Percentiles rank a stretch among this genome's conserved stretches.
These are phyloP conservation scores for Stenoptilia bipunctidactyla DNA, from an alignment of 2,888 invertebrate species.

Conservation along the genomic window DNA sequence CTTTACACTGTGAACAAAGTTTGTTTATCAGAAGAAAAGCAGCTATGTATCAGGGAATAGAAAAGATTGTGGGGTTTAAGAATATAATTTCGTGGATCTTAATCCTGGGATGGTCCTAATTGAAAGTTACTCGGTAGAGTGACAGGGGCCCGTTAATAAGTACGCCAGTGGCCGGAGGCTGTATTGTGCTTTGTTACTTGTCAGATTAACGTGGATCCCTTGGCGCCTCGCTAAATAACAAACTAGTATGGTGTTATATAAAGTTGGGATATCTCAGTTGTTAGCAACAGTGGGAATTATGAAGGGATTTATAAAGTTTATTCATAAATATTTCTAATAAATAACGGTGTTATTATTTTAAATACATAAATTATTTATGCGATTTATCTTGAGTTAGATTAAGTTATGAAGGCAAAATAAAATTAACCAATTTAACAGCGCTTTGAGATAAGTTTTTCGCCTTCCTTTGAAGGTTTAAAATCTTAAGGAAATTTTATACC, in stretches of 20 bases:
- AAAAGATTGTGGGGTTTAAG: conserved; percentile 5
- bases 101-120: conserved; percentile 25
- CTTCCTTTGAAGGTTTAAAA: no score
- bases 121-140: conserved; percentile 37
- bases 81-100: conserved; percentile 13
- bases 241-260: conserved; percentile 25
- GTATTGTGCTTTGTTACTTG: conserved; percentile 31
- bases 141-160: conserved; percentile 39
- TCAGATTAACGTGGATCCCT: conserved; percentile 38
- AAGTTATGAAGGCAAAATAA: no score
- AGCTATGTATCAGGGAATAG: conserved; percentile 7
- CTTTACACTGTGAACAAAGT: neutral
- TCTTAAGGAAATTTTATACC: no score
- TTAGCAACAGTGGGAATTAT: conserved; percentile 21
- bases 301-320: conserved; percentile 16
- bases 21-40: neutral
- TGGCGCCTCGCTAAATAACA: conserved; percentile 30
- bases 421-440: no score
- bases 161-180: conserved; percentile 24
- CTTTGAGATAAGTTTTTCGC: no score
- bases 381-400: no score
- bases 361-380: no score
- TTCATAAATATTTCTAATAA: no score
- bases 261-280: conserved; percentile 24
- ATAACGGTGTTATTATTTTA: no score